A percentile compares a stretch with the other conserved stretches of the same genome.
These are phyloP conservation scores for Patella pellucida DNA, from an alignment of 2,888 invertebrate genomes.

Conservation along the genomic window DNA sequence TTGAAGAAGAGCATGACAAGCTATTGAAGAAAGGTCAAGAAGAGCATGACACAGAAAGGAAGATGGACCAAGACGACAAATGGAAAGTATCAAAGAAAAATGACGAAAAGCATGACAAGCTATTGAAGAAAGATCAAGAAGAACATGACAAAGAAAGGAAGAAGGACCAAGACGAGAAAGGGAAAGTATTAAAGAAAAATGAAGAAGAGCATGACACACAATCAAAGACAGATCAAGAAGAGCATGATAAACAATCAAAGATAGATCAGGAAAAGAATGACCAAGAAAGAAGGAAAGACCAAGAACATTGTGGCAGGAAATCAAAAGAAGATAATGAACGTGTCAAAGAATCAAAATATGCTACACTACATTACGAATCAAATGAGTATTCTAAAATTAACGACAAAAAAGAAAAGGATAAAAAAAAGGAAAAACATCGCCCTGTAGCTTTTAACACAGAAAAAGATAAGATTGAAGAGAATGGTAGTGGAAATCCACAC, in stretches of 20 bases:
- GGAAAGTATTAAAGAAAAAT: background rate
- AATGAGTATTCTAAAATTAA: too few species aligned
- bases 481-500: too few species aligned
- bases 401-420: too few species aligned
- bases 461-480: background rate
- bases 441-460: too few species aligned
- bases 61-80: too few species aligned
- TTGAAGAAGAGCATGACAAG: too few species aligned
- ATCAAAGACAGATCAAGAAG: conserved; percentile 3
- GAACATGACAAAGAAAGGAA: background rate
- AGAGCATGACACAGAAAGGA: background rate
- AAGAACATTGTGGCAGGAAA: background rate
- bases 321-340: too few species aligned
- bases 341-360: too few species aligned
- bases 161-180: background rate
- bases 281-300: background rate
- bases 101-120: too few species aligned
- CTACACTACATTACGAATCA: too few species aligned
- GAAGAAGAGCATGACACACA: background rate
- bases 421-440: background rate
- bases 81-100: too few species aligned
- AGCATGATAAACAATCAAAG: background rate
- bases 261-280: background rate
- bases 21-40: background rate
- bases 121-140: too few species aligned